phyloP scores from a whole-genome alignment of 2,113 vertebrate species.

The Toxotes chatareus region DNA sequence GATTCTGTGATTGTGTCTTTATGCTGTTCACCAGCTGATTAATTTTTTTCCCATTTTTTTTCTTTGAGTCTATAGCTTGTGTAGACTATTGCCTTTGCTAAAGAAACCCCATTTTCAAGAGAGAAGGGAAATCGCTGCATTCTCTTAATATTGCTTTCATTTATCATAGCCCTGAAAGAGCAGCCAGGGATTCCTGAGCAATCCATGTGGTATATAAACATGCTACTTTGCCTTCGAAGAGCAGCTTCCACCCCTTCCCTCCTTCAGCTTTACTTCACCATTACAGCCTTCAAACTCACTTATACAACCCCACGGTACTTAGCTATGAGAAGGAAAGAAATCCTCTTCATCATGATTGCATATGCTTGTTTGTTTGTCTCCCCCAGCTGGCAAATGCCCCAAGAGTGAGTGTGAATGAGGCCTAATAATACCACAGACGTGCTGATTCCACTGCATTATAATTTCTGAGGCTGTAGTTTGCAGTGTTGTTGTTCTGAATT shows the following conservation, averaged over 20 bases:
- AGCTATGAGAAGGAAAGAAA: background rate
- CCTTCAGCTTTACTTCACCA: background rate
- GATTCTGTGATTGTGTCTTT: too few species aligned
- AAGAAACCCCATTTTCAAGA: too few species aligned
- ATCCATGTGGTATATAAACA: too few species aligned
- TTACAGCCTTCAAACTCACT: too few species aligned
- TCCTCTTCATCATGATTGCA: background rate
- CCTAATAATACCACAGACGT: background rate
- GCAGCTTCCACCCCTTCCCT: background rate
- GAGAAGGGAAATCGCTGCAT: background rate
- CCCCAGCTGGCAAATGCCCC: conserved; percentile 11
- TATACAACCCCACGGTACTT: background rate
- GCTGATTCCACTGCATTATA: background rate
- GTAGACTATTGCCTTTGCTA: too few species aligned
- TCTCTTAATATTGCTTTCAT: conserved; percentile 5
- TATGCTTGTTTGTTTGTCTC: conserved; percentile 17
- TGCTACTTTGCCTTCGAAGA: background rate
- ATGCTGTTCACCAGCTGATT: too few species aligned
- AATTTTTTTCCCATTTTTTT: too few species aligned
- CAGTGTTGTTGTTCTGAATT: background rate
- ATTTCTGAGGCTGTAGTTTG: background rate
- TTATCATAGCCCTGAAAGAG: background rate
- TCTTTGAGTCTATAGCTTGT: background rate
- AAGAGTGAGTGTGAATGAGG: background rate
- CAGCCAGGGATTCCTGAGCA: background rate